Evolutionary conservation across 1,140 invertebrate genomes (phyloP), one percentile per base, ranked within the genome.

Genomic region (Plutomurus gul): DNA sequence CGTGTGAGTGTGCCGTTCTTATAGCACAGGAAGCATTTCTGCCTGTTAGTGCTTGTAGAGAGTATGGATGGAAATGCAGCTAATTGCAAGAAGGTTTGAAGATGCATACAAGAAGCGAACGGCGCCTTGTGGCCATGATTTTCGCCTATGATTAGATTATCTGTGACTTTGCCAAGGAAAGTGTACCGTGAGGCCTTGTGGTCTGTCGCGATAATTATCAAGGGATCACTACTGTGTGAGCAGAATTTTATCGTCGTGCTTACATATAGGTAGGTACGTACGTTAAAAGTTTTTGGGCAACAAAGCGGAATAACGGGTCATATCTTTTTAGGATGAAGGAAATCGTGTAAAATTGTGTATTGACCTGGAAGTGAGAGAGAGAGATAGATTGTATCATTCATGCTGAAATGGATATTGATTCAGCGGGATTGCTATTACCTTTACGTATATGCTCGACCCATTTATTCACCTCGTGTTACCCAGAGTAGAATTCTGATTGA

Each of bases 391-490:
- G n/a, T n/a, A n/a, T n/a, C n/a, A n/a, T n/a, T n/a, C n/a, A n/a
- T n/a, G n/a, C n/a, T 65, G 56, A 65, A 65, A 33, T 65, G 56
- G 56, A n/a, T 65, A 65, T 65, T 65, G 56, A 65, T 65, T 65
- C 56, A 33, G 27, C 13, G 18, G 30, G n/a, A 65, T 7, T 8
- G 11, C 5, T 51, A 5, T 51, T 51, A 51, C 20, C 20, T 6
- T 8, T 49, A 18, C 18, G 27, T 60, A 60, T 5, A 22, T 1
- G 20, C 27, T 51, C 22, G 16, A 22, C 25, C 0, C 20, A 51
- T 27, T 18, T 6, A n/a, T 16, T n/a, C 2, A 36, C 10, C 27
- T n/a, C 27, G 4, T 65, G 27, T 27, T 16, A 5, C 16, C 27
- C 36, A 30, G 27, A 65, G n/a, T 43, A 3, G 39, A n/a, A 13